A percentile compares a stretch with the other conserved stretches of the same genome.
These are phyloP conservation scores for Leptobrachium ailaonicum DNA, from an alignment of 2,113 vertebrate genomes.

Conservation along the genomic window DNA sequence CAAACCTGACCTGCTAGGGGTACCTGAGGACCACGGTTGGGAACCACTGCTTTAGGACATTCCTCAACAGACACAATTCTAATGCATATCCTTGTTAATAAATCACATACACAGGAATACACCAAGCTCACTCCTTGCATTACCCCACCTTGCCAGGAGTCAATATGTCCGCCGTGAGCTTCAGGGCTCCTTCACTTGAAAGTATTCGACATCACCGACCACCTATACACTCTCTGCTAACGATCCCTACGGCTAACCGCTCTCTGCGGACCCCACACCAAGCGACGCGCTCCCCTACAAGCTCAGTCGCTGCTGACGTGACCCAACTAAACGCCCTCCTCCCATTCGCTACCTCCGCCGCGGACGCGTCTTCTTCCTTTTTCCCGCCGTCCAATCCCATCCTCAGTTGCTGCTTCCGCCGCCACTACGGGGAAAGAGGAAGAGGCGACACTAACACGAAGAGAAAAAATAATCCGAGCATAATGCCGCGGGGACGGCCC, in stretches of 20 bases:
- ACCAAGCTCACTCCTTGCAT: no score
- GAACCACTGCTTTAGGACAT: no score
- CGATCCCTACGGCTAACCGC: no score
- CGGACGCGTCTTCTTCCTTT: conserved; percentile 52
- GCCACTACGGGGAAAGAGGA: conserved; percentile 34
- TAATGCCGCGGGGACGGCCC: conserved; percentile 96
- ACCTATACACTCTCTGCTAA: no score
- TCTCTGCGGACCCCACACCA: no score
- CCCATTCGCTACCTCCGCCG: conserved; percentile 45
- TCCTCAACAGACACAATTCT: no score
- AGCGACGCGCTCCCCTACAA: no score
- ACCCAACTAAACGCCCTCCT: not conserved
- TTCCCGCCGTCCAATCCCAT: conserved; percentile 18
- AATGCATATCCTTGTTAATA: no score
- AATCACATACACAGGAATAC: no score
- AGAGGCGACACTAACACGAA: conserved; percentile 47
- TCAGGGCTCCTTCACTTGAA: not conserved
- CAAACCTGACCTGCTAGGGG: no score
- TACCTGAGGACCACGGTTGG: no score
- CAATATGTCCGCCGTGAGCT: not conserved
- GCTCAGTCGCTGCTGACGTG: not conserved
- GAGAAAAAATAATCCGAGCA: conserved; percentile 69
- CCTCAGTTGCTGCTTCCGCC: conserved; percentile 21
- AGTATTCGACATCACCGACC: no score
- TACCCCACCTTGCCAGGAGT: not conserved